A percentile compares a stretch with the other conserved stretches of the same genome.
phyloP scores from a whole-genome alignment of 2,797 vertebrate genomes.

The Notolepis coatsorum region DNA sequence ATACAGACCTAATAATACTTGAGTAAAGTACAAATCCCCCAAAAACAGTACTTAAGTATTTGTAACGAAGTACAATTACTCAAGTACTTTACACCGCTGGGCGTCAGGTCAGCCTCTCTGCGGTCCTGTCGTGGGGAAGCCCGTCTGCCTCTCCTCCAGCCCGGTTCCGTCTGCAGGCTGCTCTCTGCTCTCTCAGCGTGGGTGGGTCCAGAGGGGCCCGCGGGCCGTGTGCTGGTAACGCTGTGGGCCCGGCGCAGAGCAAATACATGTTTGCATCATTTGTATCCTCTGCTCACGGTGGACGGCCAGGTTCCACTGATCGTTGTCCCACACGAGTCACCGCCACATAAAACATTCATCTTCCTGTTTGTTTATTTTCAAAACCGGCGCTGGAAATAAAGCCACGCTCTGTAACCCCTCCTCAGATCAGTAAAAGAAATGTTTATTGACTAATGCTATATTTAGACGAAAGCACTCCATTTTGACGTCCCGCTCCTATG shows the following conservation, averaged over 20 bases:
- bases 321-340: conserved; percentile 71
- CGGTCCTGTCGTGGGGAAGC: too few species aligned
- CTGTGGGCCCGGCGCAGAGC: conserved; percentile 64
- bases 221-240: conserved; percentile 64
- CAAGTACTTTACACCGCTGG: too few species aligned
- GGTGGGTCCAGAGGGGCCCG: conserved; percentile 62
- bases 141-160: conserved; percentile 77
- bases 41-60: too few species aligned
- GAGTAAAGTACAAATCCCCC: too few species aligned
- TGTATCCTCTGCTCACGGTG: conserved; percentile 69
- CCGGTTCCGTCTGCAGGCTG: conserved; percentile 78
- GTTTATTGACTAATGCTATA: conserved; percentile 72
- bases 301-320: conserved; percentile 65
- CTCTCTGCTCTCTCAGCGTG: conserved; percentile 69
- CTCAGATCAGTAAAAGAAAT: conserved; percentile 71
- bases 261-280: conserved; percentile 77
- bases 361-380: conserved; percentile 70
- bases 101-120: too few species aligned
- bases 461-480: conserved; percentile 66
- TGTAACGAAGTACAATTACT: too few species aligned
- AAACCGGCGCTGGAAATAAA: conserved; percentile 59
- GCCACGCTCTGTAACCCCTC: conserved; percentile 56
- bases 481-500: conserved; percentile 66
- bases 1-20: too few species aligned
- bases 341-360: conserved; percentile 69